phyloP scores from a whole-genome alignment of 2,797 vertebrate genomes.

The Chloroceryle inda region DNA sequence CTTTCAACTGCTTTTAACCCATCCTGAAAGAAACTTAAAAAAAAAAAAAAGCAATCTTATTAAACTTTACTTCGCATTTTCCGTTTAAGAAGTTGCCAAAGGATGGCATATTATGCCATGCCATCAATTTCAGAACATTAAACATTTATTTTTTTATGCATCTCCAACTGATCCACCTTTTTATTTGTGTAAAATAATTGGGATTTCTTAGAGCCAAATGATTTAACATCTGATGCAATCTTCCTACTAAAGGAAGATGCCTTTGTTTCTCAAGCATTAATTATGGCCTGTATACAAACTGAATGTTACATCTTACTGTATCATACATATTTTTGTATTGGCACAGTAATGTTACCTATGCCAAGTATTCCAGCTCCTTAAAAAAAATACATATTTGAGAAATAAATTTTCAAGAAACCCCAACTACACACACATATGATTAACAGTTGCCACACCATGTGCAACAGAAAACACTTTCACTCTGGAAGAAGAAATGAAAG shows the following conservation, averaged over 20 bases:
- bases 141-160: background rate
- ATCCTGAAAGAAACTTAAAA: conserved; percentile 95
- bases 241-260: background rate
- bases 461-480: background rate
- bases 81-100: background rate
- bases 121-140: background rate
- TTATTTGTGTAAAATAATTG: background rate
- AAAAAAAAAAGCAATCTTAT: background rate
- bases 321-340: background rate
- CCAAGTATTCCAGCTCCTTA: background rate
- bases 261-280: background rate
- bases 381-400: background rate
- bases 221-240: background rate
- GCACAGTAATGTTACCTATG: background rate
- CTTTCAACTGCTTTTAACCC: conserved; percentile 98
- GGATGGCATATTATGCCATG: background rate
- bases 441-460: background rate
- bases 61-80: background rate
- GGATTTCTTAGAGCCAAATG: background rate
- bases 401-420: background rate
- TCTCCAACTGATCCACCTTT: background rate
- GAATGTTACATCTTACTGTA: background rate
- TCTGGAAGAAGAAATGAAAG: background rate
- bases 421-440: background rate
- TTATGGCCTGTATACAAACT: background rate